Percentiles rank a stretch among this genome's conserved stretches.
These are phyloP conservation scores for Tetropium fuscum DNA, from an alignment of 2,888 invertebrate genomes.

Conservation along the genomic window DNA sequence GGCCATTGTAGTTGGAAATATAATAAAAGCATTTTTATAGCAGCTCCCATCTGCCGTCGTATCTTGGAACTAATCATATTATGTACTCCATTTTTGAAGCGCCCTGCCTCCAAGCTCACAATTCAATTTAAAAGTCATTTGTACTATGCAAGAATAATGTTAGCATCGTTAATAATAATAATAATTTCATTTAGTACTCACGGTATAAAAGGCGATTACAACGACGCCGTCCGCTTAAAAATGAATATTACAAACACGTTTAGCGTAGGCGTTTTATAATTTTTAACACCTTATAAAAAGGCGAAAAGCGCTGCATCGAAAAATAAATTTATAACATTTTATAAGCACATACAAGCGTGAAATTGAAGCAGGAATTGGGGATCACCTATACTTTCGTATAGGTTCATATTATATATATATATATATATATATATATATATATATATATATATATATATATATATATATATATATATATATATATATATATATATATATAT, in stretches of 20 bases:
- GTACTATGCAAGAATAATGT: slow-evolving; percentile 68
- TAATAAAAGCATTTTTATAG: slow-evolving; percentile 64
- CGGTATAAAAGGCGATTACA: slow-evolving; percentile 65
- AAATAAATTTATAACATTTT: slow-evolving; percentile 52
- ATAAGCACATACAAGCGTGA: slow-evolving; percentile 21
- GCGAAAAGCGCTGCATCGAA: slow-evolving; percentile 41
- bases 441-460: too few species aligned
- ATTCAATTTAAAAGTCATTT: slow-evolving; percentile 79
- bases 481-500: too few species aligned
- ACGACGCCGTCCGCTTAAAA: slow-evolving; percentile 52
- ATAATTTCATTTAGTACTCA: slow-evolving; percentile 60
- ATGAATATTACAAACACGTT: slow-evolving; percentile 57
- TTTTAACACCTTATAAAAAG: slow-evolving; percentile 54
- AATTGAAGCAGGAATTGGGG: slow-evolving; percentile 20
- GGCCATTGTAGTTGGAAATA: slow-evolving; percentile 62
- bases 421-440: too few species aligned
- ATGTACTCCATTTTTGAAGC: slow-evolving; percentile 76
- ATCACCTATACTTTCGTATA: not conserved
- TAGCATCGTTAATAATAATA: slow-evolving; percentile 66
- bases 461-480: too few species aligned
- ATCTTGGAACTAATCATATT: slow-evolving; percentile 73
- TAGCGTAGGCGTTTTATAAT: slow-evolving; percentile 58
- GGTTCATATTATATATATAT: too few species aligned
- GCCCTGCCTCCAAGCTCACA: slow-evolving; percentile 65
- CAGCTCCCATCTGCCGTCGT: slow-evolving; percentile 65